Percentiles rank a stretch among this genome's conserved stretches.
Conservation (phyloP, 53 echinoderm and acorn worm species). For the Mesocentrotus franciscanus region DNA sequence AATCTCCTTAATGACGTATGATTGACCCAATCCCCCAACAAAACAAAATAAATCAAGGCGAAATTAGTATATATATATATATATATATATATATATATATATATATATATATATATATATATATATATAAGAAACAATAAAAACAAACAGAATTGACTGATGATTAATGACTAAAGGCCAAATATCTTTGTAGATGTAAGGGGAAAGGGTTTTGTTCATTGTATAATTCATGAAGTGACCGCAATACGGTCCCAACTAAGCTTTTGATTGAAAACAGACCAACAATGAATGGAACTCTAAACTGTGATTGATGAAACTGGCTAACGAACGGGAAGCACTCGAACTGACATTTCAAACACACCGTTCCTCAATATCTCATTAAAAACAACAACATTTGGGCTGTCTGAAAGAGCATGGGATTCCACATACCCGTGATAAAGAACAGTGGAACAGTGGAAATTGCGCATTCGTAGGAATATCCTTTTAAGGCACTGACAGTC, state of each 20-base stretch:
- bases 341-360: not conserved
- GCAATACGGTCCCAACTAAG: not conserved
- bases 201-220: not conserved
- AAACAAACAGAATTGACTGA: no score
- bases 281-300: not conserved
- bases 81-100: no score
- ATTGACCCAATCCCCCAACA: no score
- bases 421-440: not conserved
- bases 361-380: not conserved
- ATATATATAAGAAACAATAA: no score
- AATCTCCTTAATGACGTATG: no score
- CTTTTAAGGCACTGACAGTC: no score
- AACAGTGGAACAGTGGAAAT: not conserved
- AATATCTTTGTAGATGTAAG: no score
- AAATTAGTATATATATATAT: no score
- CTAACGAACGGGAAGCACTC: not conserved
- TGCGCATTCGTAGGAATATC: not conserved
- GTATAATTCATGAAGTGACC: not conserved
- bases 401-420: not conserved
- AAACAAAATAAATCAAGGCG: no score
- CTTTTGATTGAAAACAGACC: not conserved
- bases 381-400: not conserved
- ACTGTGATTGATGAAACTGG: not conserved
- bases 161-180: no score
- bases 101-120: no score